Conservation (phyloP, 92 coral and sea anemone species). For the Montipora capitata region DNA sequence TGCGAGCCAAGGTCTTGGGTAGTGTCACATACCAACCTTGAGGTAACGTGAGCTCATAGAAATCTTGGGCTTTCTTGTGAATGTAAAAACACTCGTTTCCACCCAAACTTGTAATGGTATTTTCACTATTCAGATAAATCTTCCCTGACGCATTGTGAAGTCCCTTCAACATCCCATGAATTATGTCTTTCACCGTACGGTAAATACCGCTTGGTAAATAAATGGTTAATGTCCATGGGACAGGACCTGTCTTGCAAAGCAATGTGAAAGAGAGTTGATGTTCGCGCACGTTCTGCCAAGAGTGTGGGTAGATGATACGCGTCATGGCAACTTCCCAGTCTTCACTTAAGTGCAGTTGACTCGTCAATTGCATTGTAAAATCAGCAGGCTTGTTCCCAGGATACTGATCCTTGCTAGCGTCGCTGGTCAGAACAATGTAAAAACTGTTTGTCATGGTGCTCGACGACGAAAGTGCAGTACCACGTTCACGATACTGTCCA, state of each 20-base stretch:
- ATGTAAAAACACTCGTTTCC: constrained; percentile 40
- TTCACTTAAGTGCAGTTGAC: not conserved
- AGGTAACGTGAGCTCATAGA: constrained; percentile 7
- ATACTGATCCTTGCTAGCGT: constrained; percentile 12
- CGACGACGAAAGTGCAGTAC: not conserved
- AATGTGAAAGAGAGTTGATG: not conserved
- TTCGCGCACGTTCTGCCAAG: constrained; percentile 36
- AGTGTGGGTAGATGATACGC: constrained; percentile 39
- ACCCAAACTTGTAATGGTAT: not conserved
- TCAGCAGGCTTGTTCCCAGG: constrained; percentile 9
- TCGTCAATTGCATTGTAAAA: constrained; percentile 27
- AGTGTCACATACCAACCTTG: constrained; percentile 9
- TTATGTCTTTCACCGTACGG: not conserved
- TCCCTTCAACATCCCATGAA: constrained; percentile 22
- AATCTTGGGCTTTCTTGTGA: not conserved
- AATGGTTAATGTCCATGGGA: not conserved
- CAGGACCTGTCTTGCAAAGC: not conserved
- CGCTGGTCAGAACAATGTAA: constrained; percentile 28
- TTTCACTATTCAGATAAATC: constrained; percentile 9
- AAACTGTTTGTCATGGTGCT: not conserved
- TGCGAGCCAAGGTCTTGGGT: constrained; percentile 11
- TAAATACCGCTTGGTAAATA: constrained; percentile 28
- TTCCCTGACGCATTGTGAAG: not conserved
- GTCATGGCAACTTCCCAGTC: constrained; percentile 32
- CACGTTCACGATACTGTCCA: not conserved